Conservation (phyloP, 1,140 invertebrate species). For the Drosophila auraria region DNA sequence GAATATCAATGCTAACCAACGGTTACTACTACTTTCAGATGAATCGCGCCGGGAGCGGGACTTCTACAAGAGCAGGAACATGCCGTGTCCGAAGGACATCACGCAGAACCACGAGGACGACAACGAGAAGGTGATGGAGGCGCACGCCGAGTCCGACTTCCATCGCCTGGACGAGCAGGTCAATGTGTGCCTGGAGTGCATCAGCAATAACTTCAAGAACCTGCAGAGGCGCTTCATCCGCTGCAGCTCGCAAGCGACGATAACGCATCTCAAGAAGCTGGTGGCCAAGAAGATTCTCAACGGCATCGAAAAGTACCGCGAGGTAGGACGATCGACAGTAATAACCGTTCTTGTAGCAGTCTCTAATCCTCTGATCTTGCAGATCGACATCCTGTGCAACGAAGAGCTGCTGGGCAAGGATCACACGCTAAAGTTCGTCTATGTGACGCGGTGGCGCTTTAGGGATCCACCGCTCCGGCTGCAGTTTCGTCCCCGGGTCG, state of each 20-base stretch:
- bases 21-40: slow-evolving; percentile 87
- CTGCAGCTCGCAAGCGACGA: slow-evolving; percentile 97
- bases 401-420: slow-evolving; percentile 99
- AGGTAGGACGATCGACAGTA: slow-evolving; percentile 87
- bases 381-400: slow-evolving; percentile 99
- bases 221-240: slow-evolving; percentile 95
- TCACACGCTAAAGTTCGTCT: slow-evolving; percentile 99
- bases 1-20: background rate
- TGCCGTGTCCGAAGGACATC: slow-evolving; percentile 95
- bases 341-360: slow-evolving; percentile 1
- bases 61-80: slow-evolving; percentile 93
- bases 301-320: slow-evolving; percentile 96
- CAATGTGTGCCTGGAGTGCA: slow-evolving; percentile 95
- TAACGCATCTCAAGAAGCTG: slow-evolving; percentile 98
- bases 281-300: slow-evolving; percentile 98
- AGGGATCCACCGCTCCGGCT: slow-evolving; percentile 94
- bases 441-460: slow-evolving; percentile 98
- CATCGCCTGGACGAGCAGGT: slow-evolving; percentile 98
- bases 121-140: slow-evolving; percentile 85
- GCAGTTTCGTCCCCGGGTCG: slow-evolving; percentile 92
- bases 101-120: slow-evolving; percentile 87
- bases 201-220: slow-evolving; percentile 93
- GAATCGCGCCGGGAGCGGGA: slow-evolving; percentile 94
- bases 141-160: slow-evolving; percentile 94
- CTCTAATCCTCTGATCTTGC: slow-evolving; percentile 21